Percentiles rank a stretch among this genome's conserved stretches.
Conservation (phyloP, 2,888 invertebrate species). For the Alsophila aescularia region DNA sequence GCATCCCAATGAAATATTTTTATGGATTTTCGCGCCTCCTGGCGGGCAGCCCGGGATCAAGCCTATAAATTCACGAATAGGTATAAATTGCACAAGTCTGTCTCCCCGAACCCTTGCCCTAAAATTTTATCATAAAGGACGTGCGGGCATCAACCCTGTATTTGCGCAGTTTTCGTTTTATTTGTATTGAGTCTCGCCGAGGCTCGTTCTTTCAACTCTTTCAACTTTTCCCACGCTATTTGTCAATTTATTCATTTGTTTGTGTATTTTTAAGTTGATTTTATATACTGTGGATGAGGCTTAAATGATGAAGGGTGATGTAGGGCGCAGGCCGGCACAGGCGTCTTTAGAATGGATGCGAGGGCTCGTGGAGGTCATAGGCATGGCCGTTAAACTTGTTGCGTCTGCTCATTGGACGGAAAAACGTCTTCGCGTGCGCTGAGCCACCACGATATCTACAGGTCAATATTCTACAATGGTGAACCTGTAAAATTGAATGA, state of each 20-base stretch:
- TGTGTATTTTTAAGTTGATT: conserved; percentile 26
- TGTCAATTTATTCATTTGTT: conserved; percentile 32
- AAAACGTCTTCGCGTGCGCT: conserved; percentile 11
- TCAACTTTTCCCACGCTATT: conserved; percentile 17
- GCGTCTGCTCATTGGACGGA: conserved; percentile 16
- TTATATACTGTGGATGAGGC: not conserved
- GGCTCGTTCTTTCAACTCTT: conserved; percentile 21
- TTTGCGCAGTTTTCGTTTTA: conserved; percentile 33
- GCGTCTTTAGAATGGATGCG: not conserved
- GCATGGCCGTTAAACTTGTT: conserved; percentile 20
- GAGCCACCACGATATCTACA: not conserved
- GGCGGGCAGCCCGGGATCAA: conserved; percentile 30
- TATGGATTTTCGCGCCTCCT: conserved; percentile 30
- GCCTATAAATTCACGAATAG: conserved; percentile 41
- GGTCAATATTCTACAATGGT: too few species aligned
- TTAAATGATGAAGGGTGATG: not conserved
- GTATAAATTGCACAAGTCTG: conserved; percentile 35
- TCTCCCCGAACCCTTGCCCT: conserved; percentile 19
- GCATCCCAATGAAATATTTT: conserved; percentile 40
- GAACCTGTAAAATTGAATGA: too few species aligned
- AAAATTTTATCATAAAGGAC: conserved; percentile 41
- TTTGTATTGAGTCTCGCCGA: conserved; percentile 30
- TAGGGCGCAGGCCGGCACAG: not conserved
- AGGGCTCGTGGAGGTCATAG: not conserved
- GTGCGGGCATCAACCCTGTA: conserved; percentile 42